Evolutionary conservation across 2,113 vertebrate genomes (phyloP), one percentile per base, ranked within the genome.

Genomic region (Clarias batrachus): DNA sequence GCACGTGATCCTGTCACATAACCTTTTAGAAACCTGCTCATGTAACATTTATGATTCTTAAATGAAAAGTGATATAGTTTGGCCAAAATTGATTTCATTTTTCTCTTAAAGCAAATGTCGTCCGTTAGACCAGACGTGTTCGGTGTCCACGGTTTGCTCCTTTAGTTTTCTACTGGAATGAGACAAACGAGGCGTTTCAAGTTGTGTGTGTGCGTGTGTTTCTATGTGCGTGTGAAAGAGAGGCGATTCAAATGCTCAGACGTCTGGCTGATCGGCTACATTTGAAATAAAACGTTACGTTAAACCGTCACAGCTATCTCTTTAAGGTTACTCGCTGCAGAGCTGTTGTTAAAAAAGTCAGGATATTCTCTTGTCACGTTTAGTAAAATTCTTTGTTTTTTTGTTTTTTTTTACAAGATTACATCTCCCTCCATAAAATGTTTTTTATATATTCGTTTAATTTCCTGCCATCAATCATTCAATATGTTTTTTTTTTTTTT

Each of bases 391-490:
- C 81, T 25, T 73, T 76, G 0, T 3, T 41, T 41, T 4, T 30
- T 71, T n/a, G n/a, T n/a, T n/a, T 85, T 17, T 82, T 62, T 30
- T 62, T 41, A 3, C 14, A 9, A 48, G 16, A 16, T n/a, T n/a
- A 2, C 23, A 25, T 77, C 71, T n/a, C 52, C 71, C 25, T 77
- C 12, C 21, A 56, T 83, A 79, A 89, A 92, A 94, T 92, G 92
- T 91, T 92, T 93, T 96, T 95, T 96, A 7, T 48, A 92, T 92
- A 92, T 87, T 93, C 25, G 65, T 87, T 87, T 86, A 71, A 77
- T 6, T 25, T 85, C 66, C 84, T 25, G n/a, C 33, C 83, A 27
- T 19, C 33, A 74, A 71, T 86, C 84, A 10, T 41, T 65, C 76
- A 5, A n/a, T 48, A 4, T 7, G 3, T 41, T 41, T 73, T 48